Conservation (phyloP, 2,113 vertebrate species). For the Grallaria varia region DNA sequence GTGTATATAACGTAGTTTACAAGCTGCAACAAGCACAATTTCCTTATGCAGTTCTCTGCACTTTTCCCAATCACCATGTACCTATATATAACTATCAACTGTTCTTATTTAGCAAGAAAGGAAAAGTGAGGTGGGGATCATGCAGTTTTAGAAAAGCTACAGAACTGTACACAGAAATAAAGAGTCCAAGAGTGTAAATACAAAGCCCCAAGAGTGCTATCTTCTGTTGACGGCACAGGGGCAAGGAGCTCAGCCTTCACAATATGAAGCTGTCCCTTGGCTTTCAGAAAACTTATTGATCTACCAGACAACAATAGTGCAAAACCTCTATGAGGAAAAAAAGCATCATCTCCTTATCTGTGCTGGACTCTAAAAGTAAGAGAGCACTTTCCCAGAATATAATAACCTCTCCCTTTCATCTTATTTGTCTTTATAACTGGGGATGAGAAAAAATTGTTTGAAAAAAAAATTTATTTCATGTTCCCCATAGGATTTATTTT, state of each 20-base stretch:
- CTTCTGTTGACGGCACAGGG: neutral
- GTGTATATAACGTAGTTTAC: neutral
- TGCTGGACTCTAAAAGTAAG: neutral
- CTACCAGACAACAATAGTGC: neutral
- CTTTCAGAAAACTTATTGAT: neutral
- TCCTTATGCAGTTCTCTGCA: neutral
- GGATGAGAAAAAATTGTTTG: neutral
- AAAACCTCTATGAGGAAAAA: neutral
- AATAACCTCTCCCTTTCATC: neutral
- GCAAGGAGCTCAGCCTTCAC: neutral
- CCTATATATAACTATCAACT: neutral
- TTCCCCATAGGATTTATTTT: neutral
- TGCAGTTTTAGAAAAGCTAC: neutral
- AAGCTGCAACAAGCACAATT: neutral
- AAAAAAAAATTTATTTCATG: neutral
- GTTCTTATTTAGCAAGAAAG: neutral
- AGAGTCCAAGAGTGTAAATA: neutral
- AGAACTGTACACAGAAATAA: neutral
- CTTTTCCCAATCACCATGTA: neutral
- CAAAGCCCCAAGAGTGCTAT: neutral
- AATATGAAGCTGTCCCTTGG: neutral
- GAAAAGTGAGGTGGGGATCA: neutral
- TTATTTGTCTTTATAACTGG: neutral
- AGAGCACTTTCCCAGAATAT: accelerated
- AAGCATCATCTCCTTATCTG: neutral